Evolutionary conservation across 2,113 vertebrate genomes (phyloP).

Genomic region (Charina bottae): DNA sequence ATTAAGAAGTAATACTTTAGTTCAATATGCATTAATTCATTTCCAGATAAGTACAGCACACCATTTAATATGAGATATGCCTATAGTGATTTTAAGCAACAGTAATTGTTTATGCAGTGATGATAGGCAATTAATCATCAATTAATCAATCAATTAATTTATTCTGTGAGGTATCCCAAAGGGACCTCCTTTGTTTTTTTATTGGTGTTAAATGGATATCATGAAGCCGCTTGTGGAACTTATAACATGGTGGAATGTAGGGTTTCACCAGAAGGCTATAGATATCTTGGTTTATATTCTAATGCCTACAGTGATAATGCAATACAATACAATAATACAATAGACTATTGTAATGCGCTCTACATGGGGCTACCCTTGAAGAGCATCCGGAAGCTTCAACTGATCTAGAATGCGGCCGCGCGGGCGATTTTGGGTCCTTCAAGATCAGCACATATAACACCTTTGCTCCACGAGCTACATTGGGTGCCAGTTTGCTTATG

Average conservation of each 20-base stretch:
- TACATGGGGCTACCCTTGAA: too few relatives aligned
- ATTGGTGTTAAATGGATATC: conserved; percentile 34
- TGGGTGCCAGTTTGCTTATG: too few relatives aligned
- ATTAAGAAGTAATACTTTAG: conserved; percentile 43
- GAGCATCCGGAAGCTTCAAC: too few relatives aligned
- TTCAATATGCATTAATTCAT: conserved; percentile 61
- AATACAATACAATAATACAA: too few relatives aligned
- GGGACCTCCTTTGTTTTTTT: conserved; percentile 31
- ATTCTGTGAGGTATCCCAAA: conserved; percentile 30
- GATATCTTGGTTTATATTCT: conserved; percentile 28
- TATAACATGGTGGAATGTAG: conserved; percentile 22
- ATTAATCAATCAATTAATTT: too few relatives aligned
- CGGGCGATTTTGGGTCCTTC: too few relatives aligned
- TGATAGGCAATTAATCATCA: conserved; percentile 54
- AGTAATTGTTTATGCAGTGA: conserved; percentile 36
- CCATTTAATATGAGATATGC: conserved; percentile 44
- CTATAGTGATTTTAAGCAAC: conserved; percentile 51
- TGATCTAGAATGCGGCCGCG: too few relatives aligned
- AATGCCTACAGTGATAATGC: conserved; percentile 21
- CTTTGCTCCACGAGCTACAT: too few relatives aligned
- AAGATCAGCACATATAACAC: too few relatives aligned
- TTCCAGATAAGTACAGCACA: conserved; percentile 58
- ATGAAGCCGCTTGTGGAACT: conserved; percentile 45
- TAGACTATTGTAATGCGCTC: too few relatives aligned
- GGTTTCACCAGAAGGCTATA: conserved; percentile 30